phyloP scores from a whole-genome alignment of 2,113 vertebrate species.

The Neoarius graeffei region DNA sequence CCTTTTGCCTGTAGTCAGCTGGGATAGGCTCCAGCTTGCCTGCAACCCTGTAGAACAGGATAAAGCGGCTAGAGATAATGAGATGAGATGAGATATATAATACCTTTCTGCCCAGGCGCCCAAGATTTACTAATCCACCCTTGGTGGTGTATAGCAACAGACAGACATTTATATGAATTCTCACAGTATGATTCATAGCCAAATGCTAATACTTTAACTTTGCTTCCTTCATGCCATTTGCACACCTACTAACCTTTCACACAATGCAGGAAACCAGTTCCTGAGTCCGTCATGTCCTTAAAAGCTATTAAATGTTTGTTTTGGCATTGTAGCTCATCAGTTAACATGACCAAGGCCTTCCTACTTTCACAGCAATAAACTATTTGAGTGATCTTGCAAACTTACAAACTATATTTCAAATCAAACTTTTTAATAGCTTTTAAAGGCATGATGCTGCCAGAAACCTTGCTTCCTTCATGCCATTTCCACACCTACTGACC shows the following conservation, averaged over 20 bases:
- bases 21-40: too few species aligned
- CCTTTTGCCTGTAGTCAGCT: too few species aligned
- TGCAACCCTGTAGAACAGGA: too few species aligned
- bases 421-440: too few species aligned
- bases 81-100: too few species aligned
- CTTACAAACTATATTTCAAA: too few species aligned
- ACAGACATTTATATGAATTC: not conserved
- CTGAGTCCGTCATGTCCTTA: not conserved
- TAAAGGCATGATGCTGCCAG: too few species aligned
- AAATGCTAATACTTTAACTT: not conserved
- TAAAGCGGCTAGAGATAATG: too few species aligned
- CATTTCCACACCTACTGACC: not conserved
- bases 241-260: not conserved
- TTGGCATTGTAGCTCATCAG: not conserved
- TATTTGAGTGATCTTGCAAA: too few species aligned
- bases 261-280: not conserved
- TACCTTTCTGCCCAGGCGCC: not conserved
- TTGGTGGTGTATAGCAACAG: not conserved
- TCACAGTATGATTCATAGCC: not conserved
- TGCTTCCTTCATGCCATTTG: not conserved
- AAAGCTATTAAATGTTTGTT: not conserved
- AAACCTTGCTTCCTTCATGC: not conserved
- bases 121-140: not conserved
- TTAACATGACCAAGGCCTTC: too few species aligned
- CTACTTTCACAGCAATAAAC: too few species aligned